A percentile compares a stretch with the other conserved stretches of the same genome.
Conservation (phyloP, 2,797 vertebrate species). For the Peromyscus nudipes region DNA sequence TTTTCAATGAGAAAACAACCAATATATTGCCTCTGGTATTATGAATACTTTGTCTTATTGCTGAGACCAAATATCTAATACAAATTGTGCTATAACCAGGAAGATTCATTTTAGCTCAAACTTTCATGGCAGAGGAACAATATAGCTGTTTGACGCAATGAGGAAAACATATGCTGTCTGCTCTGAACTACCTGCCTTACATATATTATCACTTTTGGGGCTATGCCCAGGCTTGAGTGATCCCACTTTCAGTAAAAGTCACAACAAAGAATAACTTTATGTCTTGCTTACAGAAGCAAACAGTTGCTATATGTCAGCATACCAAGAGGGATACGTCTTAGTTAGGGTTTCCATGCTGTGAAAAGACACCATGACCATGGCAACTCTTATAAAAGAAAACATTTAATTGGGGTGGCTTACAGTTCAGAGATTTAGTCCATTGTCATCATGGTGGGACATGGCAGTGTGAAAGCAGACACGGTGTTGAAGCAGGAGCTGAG, state of each 20-base stretch:
- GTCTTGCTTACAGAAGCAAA: too few species aligned
- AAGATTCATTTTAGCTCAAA: background rate
- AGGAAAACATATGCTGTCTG: rapidly evolving
- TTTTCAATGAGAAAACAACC: background rate
- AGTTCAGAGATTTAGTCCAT: background rate
- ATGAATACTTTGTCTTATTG: background rate
- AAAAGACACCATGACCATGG: background rate
- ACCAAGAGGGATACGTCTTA: too few species aligned
- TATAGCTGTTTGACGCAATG: background rate
- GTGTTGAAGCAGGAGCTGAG: background rate
- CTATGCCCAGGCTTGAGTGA: background rate
- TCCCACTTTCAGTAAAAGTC: background rate
- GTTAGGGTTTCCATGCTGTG: background rate
- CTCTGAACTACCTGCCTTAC: background rate
- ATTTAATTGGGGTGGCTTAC: background rate
- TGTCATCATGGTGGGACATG: background rate
- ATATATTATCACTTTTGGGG: background rate
- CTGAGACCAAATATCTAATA: background rate
- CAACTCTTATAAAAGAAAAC: background rate
- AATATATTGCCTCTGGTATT: background rate
- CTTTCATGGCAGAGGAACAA: background rate
- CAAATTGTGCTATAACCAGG: background rate
- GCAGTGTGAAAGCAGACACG: background rate
- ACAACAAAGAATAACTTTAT: background rate
- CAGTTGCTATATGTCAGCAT: background rate